phyloP scores from a whole-genome alignment of 2,797 vertebrate species.

The Callimico goeldii region DNA sequence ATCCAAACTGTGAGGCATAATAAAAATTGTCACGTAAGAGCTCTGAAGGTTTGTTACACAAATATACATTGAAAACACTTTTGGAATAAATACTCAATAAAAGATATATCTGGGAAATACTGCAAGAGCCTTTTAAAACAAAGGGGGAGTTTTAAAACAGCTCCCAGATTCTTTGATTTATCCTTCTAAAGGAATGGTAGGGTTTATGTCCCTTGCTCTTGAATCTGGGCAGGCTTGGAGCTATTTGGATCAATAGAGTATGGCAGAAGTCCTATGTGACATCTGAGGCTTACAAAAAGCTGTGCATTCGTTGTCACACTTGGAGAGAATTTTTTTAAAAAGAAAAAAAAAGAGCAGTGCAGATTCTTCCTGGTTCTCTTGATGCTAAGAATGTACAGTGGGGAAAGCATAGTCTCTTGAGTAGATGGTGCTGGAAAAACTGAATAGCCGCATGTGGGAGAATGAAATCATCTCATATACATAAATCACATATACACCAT shows the following conservation, averaged over 20 bases:
- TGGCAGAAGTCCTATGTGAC: background rate
- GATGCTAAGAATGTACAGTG: background rate
- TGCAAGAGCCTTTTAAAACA: background rate
- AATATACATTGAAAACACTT: background rate
- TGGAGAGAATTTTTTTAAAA: background rate
- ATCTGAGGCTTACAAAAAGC: background rate
- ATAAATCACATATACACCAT: background rate
- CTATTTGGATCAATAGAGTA: background rate
- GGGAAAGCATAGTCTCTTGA: background rate
- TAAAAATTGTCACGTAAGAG: background rate
- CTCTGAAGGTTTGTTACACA: background rate
- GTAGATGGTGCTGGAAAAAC: background rate
- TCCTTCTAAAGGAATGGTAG: background rate
- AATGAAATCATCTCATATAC: background rate
- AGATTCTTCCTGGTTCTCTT: background rate
- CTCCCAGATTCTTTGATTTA: background rate
- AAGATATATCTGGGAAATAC: background rate
- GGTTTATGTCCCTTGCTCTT: background rate
- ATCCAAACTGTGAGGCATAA: background rate
- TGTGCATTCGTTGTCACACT: background rate
- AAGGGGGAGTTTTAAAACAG: background rate
- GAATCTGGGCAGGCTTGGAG: background rate
- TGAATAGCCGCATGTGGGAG: background rate
- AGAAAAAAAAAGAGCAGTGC: background rate
- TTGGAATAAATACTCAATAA: background rate